Evolutionary conservation across 2,113 vertebrate species (phyloP).

Genomic region (Heterotis niloticus): DNA sequence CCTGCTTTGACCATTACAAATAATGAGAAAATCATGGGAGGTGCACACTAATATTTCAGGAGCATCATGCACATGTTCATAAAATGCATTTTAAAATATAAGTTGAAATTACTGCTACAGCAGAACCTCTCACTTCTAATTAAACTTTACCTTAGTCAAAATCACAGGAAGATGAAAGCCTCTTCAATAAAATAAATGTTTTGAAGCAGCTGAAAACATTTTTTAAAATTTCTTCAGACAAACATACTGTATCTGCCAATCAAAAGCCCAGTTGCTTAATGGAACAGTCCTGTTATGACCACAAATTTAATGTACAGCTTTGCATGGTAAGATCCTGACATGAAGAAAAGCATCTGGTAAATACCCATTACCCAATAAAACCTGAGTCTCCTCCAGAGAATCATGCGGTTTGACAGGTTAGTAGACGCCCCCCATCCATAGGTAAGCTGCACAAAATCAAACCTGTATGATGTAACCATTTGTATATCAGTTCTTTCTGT

Average conservation of each 20-base stretch:
- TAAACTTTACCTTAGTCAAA: not conserved
- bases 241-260: not conserved
- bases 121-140: not conserved
- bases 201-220: not conserved
- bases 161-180: not conserved
- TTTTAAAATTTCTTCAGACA: not conserved
- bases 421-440: not conserved
- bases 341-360: not conserved
- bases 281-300: not conserved
- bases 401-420: not conserved
- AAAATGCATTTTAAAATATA: not conserved
- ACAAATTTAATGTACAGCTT: not conserved
- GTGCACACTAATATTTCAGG: not conserved
- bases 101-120: too few relatives aligned
- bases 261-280: not conserved
- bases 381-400: not conserved
- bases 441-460: not conserved
- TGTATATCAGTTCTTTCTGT: too few relatives aligned
- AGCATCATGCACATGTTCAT: not conserved
- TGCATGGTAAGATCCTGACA: not conserved
- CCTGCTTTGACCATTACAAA: too few relatives aligned
- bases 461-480: slow-evolving; percentile 19
- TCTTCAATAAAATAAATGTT: not conserved
- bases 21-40: not conserved
- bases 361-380: not conserved